Conservation (phyloP, 2,113 vertebrate genomes). For the Chaetodon auriga region DNA sequence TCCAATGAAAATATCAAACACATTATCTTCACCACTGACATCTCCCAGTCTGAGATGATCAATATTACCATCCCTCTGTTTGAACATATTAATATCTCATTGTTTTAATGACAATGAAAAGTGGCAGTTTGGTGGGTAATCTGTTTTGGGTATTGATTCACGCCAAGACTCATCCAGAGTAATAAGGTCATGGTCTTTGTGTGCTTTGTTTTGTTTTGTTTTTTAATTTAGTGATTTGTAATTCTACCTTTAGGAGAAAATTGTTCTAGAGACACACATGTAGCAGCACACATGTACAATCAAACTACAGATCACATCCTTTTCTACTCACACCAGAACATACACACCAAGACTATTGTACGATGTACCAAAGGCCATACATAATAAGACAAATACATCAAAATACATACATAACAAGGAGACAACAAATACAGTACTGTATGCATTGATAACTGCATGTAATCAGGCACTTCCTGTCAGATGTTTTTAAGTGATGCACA, state of each 20-base stretch:
- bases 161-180: conserved; percentile 28
- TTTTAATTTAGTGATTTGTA: not conserved
- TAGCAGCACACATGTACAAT: too few species aligned
- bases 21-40: conserved; percentile 56
- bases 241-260: not conserved
- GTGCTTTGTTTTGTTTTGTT: not conserved
- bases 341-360: too few species aligned
- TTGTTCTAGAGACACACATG: too few species aligned
- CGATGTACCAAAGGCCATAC: too few species aligned
- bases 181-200: conserved; percentile 26
- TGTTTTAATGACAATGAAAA: conserved; percentile 72
- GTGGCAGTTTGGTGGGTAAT: conserved; percentile 54
- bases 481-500: not conserved
- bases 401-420: too few species aligned
- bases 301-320: too few species aligned
- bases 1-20: conserved; percentile 73
- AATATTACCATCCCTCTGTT: conserved; percentile 53
- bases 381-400: too few species aligned
- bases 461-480: not conserved
- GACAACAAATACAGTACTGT: too few species aligned
- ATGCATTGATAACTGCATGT: too few species aligned
- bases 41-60: conserved; percentile 52
- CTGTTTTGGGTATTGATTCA: conserved; percentile 59
- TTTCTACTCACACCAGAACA: too few species aligned
- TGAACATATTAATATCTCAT: conserved; percentile 70